Conservation (phyloP, 2,888 invertebrate genomes). For the Eupithecia subumbrata region DNA sequence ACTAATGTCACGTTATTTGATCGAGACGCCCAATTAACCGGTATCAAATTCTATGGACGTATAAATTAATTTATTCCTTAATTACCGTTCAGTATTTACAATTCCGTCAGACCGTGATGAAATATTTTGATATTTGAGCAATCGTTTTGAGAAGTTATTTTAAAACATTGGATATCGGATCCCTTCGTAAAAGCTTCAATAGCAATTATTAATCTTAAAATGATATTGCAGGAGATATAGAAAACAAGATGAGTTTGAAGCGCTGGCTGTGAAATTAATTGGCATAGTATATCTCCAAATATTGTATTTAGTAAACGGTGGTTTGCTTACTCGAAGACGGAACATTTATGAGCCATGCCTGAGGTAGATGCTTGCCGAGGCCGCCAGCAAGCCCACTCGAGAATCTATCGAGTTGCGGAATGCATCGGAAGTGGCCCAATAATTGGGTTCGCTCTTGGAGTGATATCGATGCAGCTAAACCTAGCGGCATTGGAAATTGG, state of each 20-base stretch:
- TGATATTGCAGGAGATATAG: not conserved
- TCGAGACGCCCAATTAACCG: slow-evolving; percentile 13
- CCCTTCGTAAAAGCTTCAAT: not conserved
- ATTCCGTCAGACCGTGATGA: not conserved
- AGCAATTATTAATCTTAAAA: not conserved
- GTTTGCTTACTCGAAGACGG: not conserved
- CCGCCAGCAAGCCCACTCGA: slow-evolving; percentile 37
- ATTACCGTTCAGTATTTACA: not conserved
- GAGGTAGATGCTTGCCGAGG: not conserved
- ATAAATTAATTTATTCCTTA: not conserved
- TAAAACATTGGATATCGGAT: not conserved
- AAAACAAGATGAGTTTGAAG: not conserved
- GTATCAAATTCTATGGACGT: not conserved
- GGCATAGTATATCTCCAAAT: not conserved
- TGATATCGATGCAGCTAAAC: slow-evolving; percentile 45
- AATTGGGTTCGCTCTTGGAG: slow-evolving; percentile 41
- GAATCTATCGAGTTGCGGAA: slow-evolving; percentile 62
- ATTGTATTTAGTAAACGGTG: not conserved
- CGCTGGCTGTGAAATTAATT: not conserved
- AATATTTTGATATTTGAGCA: not conserved
- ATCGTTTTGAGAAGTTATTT: not conserved
- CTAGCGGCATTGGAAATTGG: slow-evolving; percentile 37
- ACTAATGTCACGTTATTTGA: slow-evolving; percentile 35
- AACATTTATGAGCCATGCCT: not conserved
- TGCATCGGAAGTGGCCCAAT: slow-evolving; percentile 50